Evolutionary conservation across 2,888 invertebrate genomes (phyloP).

Genomic region (Eugnorisma glareosa): DNA sequence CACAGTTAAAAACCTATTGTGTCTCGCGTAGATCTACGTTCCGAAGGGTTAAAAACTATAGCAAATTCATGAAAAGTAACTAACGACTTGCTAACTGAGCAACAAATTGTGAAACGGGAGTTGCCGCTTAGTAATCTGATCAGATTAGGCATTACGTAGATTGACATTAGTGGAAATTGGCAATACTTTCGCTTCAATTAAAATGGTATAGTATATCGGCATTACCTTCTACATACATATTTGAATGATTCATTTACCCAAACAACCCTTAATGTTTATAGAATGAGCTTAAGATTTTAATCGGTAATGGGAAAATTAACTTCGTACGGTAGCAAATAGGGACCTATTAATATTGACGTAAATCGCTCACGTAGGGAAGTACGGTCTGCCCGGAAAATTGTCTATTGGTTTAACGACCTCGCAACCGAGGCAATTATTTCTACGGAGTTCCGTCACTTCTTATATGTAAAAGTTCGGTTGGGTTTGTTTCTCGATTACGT

Average conservation of each 20-base stretch:
- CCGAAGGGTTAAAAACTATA: no score
- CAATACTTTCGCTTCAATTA: background rate
- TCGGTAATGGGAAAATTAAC: background rate
- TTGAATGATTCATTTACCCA: background rate
- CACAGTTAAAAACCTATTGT: no score
- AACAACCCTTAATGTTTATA: background rate
- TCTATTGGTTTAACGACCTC: background rate
- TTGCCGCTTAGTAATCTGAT: background rate
- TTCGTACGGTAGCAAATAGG: background rate
- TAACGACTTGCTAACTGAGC: background rate
- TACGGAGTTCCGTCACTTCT: background rate
- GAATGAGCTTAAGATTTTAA: slow-evolving; percentile 4
- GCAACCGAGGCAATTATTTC: background rate
- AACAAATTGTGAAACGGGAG: background rate
- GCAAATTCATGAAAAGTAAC: background rate
- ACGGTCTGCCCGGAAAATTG: background rate
- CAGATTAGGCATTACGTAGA: background rate
- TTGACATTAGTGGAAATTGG: background rate
- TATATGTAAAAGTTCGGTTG: background rate
- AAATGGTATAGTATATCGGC: background rate
- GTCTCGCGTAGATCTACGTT: no score
- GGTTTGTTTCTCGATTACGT: background rate
- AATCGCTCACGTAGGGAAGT: background rate
- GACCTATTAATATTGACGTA: background rate
- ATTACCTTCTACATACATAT: background rate